phyloP scores from a whole-genome alignment of 2,797 vertebrate species.

The Coranthus polyacanthus region DNA sequence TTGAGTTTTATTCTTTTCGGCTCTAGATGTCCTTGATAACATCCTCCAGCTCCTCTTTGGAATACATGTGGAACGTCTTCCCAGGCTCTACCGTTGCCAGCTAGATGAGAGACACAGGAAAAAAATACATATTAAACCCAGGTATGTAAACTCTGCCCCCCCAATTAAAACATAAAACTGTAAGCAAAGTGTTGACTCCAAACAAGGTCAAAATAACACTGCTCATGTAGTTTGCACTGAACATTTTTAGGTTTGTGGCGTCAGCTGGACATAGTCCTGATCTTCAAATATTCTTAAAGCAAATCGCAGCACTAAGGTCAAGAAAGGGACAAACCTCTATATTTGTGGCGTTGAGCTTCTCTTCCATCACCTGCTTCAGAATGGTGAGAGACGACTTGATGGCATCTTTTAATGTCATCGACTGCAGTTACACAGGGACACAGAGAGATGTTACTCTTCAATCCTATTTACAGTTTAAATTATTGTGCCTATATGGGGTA shows the following conservation, averaged over 20 bases:
- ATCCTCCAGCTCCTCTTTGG: slow-evolving; percentile 98
- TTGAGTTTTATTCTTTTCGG: slow-evolving; percentile 27
- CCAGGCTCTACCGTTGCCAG: slow-evolving; percentile 96
- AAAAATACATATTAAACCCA: slow-evolving; percentile 11
- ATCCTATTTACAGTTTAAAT: too few relatives aligned
- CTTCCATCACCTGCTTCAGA: slow-evolving; percentile 99
- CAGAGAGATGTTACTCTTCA: too few relatives aligned
- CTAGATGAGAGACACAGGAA: slow-evolving; percentile 74
- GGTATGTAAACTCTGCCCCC: not conserved
- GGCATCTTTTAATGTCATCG: slow-evolving; percentile 98
- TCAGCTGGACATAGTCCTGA: not conserved
- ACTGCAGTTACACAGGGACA: slow-evolving; percentile 77
- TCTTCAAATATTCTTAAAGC: not conserved
- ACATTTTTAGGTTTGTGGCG: slow-evolving; percentile 5
- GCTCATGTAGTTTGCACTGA: not conserved
- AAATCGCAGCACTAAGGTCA: not conserved
- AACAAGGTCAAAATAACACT: too few relatives aligned
- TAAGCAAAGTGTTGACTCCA: too few relatives aligned
- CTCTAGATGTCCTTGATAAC: slow-evolving; percentile 98
- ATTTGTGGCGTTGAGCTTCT: slow-evolving; percentile 99
- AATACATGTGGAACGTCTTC: slow-evolving; percentile 99
- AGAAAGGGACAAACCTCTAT: slow-evolving; percentile 89
- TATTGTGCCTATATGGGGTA: too few relatives aligned
- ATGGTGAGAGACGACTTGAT: slow-evolving; percentile 99
- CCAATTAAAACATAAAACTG: not conserved